Percentiles rank a stretch among this genome's conserved stretches.
phyloP scores from a whole-genome alignment of 2,797 vertebrate species.

The Thalassophryne amazonica region DNA sequence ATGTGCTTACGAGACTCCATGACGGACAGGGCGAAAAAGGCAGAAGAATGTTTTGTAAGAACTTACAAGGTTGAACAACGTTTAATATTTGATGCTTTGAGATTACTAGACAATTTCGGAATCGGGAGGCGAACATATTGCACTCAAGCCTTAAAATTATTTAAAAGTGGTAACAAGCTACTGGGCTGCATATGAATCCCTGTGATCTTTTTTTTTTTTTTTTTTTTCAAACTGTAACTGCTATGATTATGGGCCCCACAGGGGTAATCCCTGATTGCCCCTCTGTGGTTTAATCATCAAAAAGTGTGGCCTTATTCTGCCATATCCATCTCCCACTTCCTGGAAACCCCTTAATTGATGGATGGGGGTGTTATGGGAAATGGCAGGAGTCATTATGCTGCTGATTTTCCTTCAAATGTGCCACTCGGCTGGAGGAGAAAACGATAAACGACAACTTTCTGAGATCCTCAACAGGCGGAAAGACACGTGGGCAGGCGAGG shows the following conservation, averaged over 20 bases:
- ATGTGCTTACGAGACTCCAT: not conserved
- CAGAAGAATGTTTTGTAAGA: not conserved
- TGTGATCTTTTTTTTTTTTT: slow-evolving; percentile 20
- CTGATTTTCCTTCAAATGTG: slow-evolving; percentile 88
- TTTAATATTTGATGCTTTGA: not conserved
- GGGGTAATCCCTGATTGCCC: slow-evolving; percentile 32
- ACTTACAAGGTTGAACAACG: not conserved
- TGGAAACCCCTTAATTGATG: slow-evolving; percentile 86
- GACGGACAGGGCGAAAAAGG: not conserved
- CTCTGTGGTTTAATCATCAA: slow-evolving; percentile 47
- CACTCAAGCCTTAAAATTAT: slow-evolving; percentile 6
- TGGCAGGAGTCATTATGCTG: slow-evolving; percentile 86
- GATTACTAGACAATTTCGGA: not conserved
- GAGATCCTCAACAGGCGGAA: slow-evolving; percentile 63
- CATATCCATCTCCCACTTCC: slow-evolving; percentile 74
- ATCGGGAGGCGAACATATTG: slow-evolving; percentile 11
- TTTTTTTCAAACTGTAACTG: slow-evolving; percentile 21
- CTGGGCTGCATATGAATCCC: slow-evolving; percentile 2
- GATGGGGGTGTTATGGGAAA: slow-evolving; percentile 88
- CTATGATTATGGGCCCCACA: slow-evolving; percentile 35
- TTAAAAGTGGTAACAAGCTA: slow-evolving; percentile 21
- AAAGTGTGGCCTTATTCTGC: slow-evolving; percentile 75
- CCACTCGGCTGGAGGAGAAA: slow-evolving; percentile 79
- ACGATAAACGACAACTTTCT: slow-evolving; percentile 58
- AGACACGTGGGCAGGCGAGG: slow-evolving; percentile 35